These are phyloP conservation scores for Synanceia verrucosa DNA, from an alignment of 2,797 vertebrate species.

Conservation along the genomic window DNA sequence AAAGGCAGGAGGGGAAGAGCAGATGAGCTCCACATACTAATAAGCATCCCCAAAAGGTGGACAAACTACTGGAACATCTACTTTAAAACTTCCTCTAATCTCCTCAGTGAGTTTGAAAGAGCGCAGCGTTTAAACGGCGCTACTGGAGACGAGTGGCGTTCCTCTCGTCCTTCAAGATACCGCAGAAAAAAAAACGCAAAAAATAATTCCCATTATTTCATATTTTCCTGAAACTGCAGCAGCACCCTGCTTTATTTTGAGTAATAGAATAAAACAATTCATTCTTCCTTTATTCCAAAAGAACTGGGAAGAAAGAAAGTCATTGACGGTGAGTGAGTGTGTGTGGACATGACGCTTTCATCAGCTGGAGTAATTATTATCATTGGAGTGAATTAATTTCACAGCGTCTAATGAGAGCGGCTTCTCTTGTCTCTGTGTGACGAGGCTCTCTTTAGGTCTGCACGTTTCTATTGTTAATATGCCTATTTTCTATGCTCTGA, in stretches of 20 bases:
- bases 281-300: neutral
- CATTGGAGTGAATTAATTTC: neutral
- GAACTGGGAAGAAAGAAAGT: neutral
- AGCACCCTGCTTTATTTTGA: constrained; percentile 12
- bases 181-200: neutral
- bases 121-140: neutral
- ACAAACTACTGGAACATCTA: constrained; percentile 6
- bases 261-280: neutral
- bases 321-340: neutral
- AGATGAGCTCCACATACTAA: constrained; percentile 44
- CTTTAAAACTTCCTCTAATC: constrained; percentile 15
- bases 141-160: neutral
- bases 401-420: neutral
- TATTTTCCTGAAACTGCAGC: neutral
- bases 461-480: too few species aligned
- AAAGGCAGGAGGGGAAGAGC: constrained; percentile 17
- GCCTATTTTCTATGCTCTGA: neutral
- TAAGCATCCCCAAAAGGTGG: constrained; percentile 6
- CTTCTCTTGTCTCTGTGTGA: neutral
- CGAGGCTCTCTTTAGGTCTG: neutral
- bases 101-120: constrained; percentile 5
- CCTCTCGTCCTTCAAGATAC: constrained; percentile 3
- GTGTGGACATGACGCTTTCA: constrained; percentile 3
- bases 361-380: constrained; percentile 2
- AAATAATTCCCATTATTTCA: neutral